phyloP scores from a whole-genome alignment of 2,113 vertebrate species.

The Caracal caracal region DNA sequence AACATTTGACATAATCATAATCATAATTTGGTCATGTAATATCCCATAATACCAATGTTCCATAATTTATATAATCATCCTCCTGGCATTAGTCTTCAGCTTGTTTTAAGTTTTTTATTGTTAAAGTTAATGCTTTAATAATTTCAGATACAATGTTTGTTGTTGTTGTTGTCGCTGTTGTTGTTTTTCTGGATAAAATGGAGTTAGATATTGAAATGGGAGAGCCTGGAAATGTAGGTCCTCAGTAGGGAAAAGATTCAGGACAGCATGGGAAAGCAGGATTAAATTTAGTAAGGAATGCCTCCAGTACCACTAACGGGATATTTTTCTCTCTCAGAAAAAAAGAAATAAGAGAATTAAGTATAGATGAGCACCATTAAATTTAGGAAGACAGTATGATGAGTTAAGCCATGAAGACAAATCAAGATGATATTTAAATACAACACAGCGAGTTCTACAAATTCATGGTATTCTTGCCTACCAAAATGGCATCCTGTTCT shows the following conservation, averaged over 20 bases:
- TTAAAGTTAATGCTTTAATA: background rate
- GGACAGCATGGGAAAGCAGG: background rate
- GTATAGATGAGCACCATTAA: background rate
- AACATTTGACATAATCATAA: background rate
- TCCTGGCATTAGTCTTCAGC: background rate
- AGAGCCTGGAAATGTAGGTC: background rate
- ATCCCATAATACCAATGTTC: background rate
- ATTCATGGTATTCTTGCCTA: background rate
- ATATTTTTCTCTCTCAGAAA: background rate
- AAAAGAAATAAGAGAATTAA: constrained; percentile 25
- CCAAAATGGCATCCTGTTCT: background rate
- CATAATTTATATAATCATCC: background rate
- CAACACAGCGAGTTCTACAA: background rate
- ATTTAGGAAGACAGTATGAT: background rate
- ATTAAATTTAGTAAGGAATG: background rate
- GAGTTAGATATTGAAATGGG: background rate
- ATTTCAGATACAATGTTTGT: background rate
- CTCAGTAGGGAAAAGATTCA: background rate
- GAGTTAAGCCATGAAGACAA: background rate
- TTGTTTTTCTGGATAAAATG: background rate
- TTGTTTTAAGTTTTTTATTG: background rate
- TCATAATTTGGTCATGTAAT: background rate
- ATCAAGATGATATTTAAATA: background rate
- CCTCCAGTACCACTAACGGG: background rate
- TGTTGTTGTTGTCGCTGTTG: too few relatives aligned